Evolutionary conservation across 2,888 invertebrate genomes (phyloP).

Genomic region (Meloe dianella): DNA sequence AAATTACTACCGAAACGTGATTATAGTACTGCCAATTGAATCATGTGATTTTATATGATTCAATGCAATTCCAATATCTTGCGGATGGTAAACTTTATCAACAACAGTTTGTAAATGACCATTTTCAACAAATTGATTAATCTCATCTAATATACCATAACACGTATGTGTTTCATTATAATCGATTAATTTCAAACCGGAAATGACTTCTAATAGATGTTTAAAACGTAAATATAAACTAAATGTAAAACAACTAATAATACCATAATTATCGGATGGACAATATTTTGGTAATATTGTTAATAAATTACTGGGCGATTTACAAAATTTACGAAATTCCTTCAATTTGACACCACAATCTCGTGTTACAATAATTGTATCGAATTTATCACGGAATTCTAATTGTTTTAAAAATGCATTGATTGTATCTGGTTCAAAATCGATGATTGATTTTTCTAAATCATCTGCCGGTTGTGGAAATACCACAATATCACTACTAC

Average conservation of each 20-base stretch:
- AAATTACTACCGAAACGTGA: slow-evolving; percentile 50
- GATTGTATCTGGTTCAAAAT: slow-evolving; percentile 18
- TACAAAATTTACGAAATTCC: slow-evolving; percentile 46
- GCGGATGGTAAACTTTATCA: slow-evolving; percentile 60
- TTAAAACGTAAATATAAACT: slow-evolving; percentile 59
- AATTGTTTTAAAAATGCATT: slow-evolving; percentile 48
- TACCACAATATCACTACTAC: slow-evolving; percentile 63
- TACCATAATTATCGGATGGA: slow-evolving; percentile 63
- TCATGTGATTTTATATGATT: slow-evolving; percentile 53
- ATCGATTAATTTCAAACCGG: slow-evolving; percentile 47
- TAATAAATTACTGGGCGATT: slow-evolving; percentile 49
- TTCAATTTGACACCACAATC: slow-evolving; percentile 40
- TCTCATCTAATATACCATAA: slow-evolving; percentile 50
- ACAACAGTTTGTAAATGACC: slow-evolving; percentile 66
- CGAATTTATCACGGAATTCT: slow-evolving; percentile 49
- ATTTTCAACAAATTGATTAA: slow-evolving; percentile 61
- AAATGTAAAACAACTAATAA: slow-evolving; percentile 60
- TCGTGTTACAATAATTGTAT: slow-evolving; percentile 52
- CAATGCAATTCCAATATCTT: slow-evolving; percentile 55
- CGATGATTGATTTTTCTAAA: slow-evolving; percentile 26
- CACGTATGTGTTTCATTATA: slow-evolving; percentile 57
- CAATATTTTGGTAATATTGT: slow-evolving; percentile 61
- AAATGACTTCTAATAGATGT: slow-evolving; percentile 57
- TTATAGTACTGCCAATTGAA: slow-evolving; percentile 57
- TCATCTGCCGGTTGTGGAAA: slow-evolving; percentile 46